phyloP scores from a whole-genome alignment of 1,140 invertebrate genomes.

The Drosophila neocordata region DNA sequence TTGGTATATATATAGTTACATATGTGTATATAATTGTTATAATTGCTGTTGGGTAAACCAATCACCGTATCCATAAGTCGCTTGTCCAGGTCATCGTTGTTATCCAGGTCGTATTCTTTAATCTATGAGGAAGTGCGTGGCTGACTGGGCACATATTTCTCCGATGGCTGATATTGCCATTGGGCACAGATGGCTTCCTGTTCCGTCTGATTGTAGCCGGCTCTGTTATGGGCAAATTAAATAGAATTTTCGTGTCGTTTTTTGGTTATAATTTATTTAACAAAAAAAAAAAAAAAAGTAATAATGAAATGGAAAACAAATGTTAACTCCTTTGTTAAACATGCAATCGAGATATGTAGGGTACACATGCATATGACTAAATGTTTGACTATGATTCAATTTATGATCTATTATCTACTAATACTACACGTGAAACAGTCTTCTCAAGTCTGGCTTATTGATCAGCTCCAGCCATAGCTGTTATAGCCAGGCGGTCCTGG shows the following conservation, averaged over 20 bases:
- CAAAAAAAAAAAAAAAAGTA: conserved; percentile 18
- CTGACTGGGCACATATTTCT: conserved; percentile 84
- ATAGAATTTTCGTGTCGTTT: conserved; percentile 13
- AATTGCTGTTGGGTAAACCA: conserved; percentile 44
- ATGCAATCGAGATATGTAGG: conserved; percentile 24
- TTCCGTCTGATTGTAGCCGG: conserved; percentile 85
- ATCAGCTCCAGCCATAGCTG: conserved; percentile 49
- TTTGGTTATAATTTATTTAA: conserved; percentile 42
- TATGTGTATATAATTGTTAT: conserved; percentile 26
- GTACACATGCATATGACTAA: conserved; percentile 37
- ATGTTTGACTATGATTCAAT: conserved; percentile 35
- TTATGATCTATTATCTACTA: conserved; percentile 43
- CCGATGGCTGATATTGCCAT: conserved; percentile 86
- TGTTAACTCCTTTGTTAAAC: conserved; percentile 9
- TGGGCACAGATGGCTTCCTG: conserved; percentile 85
- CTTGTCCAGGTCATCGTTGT: conserved; percentile 32
- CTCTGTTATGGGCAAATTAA: conserved; percentile 56
- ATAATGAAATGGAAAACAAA: background rate
- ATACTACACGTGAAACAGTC: conserved; percentile 54
- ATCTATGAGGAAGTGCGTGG: conserved; percentile 64
- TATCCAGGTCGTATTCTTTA: background rate
- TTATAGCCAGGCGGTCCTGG: conserved; percentile 33
- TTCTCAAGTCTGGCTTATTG: conserved; percentile 20
- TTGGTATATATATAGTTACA: conserved; percentile 4
- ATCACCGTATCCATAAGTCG: conserved; percentile 37